phyloP scores from a whole-genome alignment of 2,888 invertebrate species.

The Bhutanitis thaidina region DNA sequence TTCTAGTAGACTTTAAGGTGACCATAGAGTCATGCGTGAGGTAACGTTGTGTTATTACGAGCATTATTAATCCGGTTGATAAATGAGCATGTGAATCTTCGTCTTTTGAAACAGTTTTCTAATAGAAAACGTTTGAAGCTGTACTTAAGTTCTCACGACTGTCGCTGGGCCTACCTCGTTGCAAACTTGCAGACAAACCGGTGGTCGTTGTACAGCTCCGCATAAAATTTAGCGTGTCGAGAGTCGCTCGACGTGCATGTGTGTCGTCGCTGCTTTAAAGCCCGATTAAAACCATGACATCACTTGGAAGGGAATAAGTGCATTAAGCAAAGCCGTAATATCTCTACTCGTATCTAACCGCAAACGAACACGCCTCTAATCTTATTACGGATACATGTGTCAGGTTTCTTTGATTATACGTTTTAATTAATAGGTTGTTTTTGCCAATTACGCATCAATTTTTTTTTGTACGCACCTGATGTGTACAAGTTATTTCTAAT shows the following conservation, averaged over 20 bases:
- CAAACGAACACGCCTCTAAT: slow-evolving; percentile 15
- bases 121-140: not conserved
- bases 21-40: too few species aligned
- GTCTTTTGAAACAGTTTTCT: not conserved
- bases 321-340: slow-evolving; percentile 20
- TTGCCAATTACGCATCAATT: not conserved
- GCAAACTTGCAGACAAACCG: not conserved
- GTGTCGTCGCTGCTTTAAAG: not conserved
- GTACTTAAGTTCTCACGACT: not conserved
- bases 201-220: not conserved
- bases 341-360: slow-evolving; percentile 15
- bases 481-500: too few species aligned
- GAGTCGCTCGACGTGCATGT: not conserved
- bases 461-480: too few species aligned
- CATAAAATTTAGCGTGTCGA: slow-evolving; percentile 9
- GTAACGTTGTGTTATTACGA: too few species aligned
- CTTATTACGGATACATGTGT: slow-evolving; percentile 20
- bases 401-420: slow-evolving; percentile 19
- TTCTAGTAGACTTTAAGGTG: too few species aligned
- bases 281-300: slow-evolving; percentile 20
- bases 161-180: not conserved
- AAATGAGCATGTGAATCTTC: too few species aligned
- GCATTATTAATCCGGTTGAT: too few species aligned
- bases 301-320: slow-evolving; percentile 19
- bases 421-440: slow-evolving; percentile 4